Evolutionary conservation across 2,888 invertebrate genomes (phyloP).

Genomic region (Ophion ventricosus): DNA sequence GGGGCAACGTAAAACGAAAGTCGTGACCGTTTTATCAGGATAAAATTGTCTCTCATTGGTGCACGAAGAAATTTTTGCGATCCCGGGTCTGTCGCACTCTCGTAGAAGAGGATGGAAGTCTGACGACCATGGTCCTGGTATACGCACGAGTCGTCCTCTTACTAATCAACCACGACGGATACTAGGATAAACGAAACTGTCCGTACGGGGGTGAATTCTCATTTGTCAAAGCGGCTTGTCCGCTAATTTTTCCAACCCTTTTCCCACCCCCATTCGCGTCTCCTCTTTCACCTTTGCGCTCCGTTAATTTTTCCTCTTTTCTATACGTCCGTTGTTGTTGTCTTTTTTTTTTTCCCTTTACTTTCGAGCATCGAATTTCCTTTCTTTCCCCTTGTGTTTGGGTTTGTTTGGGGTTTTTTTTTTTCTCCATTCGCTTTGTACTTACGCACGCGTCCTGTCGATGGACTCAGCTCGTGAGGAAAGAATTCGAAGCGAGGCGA

Average conservation of each 20-base stretch:
- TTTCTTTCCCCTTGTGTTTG: not conserved
- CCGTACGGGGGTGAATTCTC: slow-evolving; percentile 65
- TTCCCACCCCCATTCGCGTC: not conserved
- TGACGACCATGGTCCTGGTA: slow-evolving; percentile 12
- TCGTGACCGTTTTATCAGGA: no score
- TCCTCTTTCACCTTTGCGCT: slow-evolving; percentile 14
- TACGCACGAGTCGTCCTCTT: slow-evolving; percentile 27
- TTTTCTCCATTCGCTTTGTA: not conserved
- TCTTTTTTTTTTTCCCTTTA: not conserved
- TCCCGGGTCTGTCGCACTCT: no score
- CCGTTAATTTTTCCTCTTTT: slow-evolving; percentile 10
- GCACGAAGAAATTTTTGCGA: no score
- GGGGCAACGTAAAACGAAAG: not conserved
- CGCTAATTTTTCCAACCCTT: slow-evolving; percentile 58
- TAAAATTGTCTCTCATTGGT: no score
- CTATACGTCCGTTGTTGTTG: not conserved
- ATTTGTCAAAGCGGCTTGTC: slow-evolving; percentile 72
- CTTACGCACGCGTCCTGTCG: not conserved
- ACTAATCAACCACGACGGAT: slow-evolving; percentile 67
- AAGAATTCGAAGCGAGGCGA: no score
- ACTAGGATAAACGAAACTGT: slow-evolving; percentile 68
- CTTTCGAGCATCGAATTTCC: not conserved
- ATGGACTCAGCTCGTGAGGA: not conserved
- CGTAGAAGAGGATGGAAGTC: not conserved
- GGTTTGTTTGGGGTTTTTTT: not conserved